A percentile compares a stretch with the other conserved stretches of the same genome.
phyloP scores from a whole-genome alignment of 2,888 invertebrate genomes.

The Caenorhabditis angaria region DNA sequence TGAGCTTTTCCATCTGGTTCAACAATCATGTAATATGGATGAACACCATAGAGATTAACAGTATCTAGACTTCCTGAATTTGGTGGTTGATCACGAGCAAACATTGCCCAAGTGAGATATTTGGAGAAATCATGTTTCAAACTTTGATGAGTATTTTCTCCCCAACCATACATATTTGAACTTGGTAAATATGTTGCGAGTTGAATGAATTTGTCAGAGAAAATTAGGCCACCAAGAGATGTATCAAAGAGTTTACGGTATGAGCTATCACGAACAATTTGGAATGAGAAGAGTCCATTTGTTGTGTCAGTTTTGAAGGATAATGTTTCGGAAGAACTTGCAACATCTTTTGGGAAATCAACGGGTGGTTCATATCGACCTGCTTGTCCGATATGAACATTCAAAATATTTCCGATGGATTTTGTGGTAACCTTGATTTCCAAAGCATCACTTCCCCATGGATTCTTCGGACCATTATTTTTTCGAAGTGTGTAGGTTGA shows the following conservation, averaged over 20 bases:
- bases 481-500: constrained; percentile 39
- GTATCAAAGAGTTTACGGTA: constrained; percentile 63
- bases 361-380: constrained; percentile 57
- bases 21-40: constrained; percentile 66
- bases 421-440: constrained; percentile 44
- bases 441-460: constrained; percentile 56
- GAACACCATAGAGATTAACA: constrained; percentile 68
- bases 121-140: constrained; percentile 66
- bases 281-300: constrained; percentile 57
- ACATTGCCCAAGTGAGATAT: constrained; percentile 67
- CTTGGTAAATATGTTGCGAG: constrained; percentile 66
- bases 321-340: constrained; percentile 38
- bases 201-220: constrained; percentile 68
- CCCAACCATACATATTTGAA: constrained; percentile 69
- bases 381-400: constrained; percentile 49
- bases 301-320: constrained; percentile 25
- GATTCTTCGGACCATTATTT: constrained; percentile 52
- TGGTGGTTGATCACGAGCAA: constrained; percentile 65
- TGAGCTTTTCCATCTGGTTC: constrained; percentile 69
- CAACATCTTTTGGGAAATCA: constrained; percentile 41
- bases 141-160: constrained; percentile 67
- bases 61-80: constrained; percentile 52
- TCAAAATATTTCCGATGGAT: constrained; percentile 51
- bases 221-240: constrained; percentile 65
- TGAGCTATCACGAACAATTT: constrained; percentile 47